A percentile compares a stretch with the other conserved stretches of the same genome.
Conservation (phyloP, 2,113 vertebrate species). For the Romanogobio albipinnatus region DNA sequence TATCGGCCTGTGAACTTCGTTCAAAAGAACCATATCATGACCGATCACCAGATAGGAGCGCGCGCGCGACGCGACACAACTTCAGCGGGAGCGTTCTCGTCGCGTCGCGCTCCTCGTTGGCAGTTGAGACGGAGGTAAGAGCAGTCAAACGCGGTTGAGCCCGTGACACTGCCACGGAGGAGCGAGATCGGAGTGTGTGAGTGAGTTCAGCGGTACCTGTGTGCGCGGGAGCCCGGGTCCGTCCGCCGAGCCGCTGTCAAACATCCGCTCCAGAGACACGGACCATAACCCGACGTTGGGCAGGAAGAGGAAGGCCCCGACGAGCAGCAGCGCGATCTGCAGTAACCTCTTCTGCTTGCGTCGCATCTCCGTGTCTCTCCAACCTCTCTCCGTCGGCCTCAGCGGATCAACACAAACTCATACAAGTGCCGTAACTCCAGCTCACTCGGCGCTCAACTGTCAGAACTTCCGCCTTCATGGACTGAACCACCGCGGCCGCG, state of each 20-base stretch:
- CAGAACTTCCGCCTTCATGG: conserved; percentile 26
- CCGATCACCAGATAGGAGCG: neutral
- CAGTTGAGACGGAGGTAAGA: neutral
- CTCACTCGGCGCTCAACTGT: neutral
- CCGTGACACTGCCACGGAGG: neutral
- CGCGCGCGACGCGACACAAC: neutral
- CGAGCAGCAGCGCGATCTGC: conserved; percentile 85
- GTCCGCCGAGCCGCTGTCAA: conserved; percentile 81
- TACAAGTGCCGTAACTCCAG: neutral
- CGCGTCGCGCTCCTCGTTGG: neutral
- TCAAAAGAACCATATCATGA: neutral
- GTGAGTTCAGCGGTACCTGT: conserved; percentile 70
- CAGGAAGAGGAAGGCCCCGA: conserved; percentile 87
- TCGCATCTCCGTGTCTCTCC: conserved; percentile 78
- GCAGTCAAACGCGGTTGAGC: neutral
- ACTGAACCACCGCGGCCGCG: neutral
- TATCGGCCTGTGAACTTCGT: neutral
- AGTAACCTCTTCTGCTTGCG: conserved; percentile 91
- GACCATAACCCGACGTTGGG: conserved; percentile 95
- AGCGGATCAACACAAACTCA: neutral
- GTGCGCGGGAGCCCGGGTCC: conserved; percentile 59
- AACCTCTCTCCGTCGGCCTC: no score
- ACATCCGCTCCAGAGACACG: conserved; percentile 86
- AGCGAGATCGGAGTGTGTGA: neutral
- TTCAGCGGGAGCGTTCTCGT: neutral